Evolutionary conservation across 2,113 vertebrate species (phyloP).

Genomic region (Sebastes fasciatus): DNA sequence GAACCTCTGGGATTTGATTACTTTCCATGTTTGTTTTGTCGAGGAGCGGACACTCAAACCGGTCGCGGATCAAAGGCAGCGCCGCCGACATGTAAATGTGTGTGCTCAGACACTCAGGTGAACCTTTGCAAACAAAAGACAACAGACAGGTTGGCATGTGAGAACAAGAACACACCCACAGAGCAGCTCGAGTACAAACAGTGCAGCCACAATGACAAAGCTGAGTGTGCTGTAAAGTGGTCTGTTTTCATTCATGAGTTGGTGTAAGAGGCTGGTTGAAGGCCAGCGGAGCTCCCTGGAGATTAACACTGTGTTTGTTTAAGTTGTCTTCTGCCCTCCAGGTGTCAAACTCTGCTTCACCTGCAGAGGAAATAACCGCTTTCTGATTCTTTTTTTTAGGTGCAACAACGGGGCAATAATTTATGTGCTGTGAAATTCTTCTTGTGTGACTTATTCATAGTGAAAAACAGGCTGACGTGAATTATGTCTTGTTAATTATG

Average conservation of each 20-base stretch:
- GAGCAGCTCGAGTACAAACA: background rate
- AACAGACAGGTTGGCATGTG: background rate
- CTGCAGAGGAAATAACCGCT: background rate
- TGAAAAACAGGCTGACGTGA: background rate
- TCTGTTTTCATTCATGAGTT: background rate
- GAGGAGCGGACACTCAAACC: background rate
- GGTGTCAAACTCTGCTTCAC: background rate
- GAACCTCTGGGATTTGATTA: background rate
- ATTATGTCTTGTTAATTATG: background rate
- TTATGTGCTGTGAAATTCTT: background rate
- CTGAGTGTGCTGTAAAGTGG: background rate
- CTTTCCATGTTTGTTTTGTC: background rate
- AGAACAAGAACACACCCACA: background rate
- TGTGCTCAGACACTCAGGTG: background rate
- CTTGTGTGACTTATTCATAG: background rate
- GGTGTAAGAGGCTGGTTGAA: background rate
- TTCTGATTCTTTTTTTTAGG: conserved; percentile 15
- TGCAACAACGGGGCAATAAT: background rate
- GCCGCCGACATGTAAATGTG: background rate
- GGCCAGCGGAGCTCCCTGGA: background rate
- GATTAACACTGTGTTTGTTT: background rate
- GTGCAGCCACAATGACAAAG: background rate
- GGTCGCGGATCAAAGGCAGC: background rate
- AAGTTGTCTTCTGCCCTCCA: conserved; percentile 14
- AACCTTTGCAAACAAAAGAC: background rate